These are phyloP conservation scores for Lysandra coridon DNA, from an alignment of 2,888 invertebrate species.

Conservation along the genomic window DNA sequence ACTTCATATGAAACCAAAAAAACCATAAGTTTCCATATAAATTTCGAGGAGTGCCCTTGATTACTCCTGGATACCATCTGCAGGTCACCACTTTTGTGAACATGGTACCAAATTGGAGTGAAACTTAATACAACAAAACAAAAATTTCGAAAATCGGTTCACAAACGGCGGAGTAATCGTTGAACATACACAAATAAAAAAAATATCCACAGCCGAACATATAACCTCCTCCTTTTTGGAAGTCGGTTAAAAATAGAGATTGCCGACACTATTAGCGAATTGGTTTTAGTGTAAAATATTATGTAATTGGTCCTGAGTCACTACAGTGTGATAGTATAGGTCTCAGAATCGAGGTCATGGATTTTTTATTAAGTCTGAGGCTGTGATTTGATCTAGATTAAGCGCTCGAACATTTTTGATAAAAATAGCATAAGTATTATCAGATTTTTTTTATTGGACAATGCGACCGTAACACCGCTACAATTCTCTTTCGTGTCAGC, in stretches of 20 bases:
- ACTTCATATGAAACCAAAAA: too few relatives aligned
- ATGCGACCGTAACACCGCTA: not conserved
- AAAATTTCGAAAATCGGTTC: too few relatives aligned
- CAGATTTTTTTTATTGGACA: not conserved
- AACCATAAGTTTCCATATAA: too few relatives aligned
- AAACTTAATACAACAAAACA: too few relatives aligned
- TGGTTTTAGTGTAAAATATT: not conserved
- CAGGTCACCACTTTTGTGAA: too few relatives aligned
- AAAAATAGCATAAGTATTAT: not conserved
- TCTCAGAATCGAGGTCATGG: slow-evolving; percentile 13
- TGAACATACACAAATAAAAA: too few relatives aligned
- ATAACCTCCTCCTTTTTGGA: too few relatives aligned
- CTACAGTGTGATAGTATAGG: not conserved
- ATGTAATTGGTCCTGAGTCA: not conserved
- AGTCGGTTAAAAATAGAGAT: not conserved
- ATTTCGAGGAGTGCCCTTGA: too few relatives aligned
- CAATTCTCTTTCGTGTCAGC: not conserved
- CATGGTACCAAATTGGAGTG: too few relatives aligned
- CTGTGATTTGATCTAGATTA: not conserved
- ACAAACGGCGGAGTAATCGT: too few relatives aligned
- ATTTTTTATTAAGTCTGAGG: not conserved
- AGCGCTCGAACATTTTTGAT: not conserved
- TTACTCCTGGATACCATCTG: too few relatives aligned
- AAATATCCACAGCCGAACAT: too few relatives aligned
- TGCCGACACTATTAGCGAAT: not conserved